Evolutionary conservation across 2,797 vertebrate species (phyloP).

Genomic region (Cephalopachus bancanus): DNA sequence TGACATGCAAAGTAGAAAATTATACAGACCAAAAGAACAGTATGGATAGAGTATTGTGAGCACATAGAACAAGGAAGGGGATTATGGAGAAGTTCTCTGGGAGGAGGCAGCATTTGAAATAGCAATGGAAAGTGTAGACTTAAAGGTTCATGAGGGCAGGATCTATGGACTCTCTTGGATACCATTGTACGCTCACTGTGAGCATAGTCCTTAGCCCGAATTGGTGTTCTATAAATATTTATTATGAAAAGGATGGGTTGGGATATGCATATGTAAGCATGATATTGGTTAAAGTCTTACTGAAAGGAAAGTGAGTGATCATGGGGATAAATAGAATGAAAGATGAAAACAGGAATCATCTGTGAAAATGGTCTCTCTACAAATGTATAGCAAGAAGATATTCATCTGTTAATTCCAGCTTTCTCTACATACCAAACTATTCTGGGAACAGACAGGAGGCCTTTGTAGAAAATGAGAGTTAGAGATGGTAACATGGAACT

Average conservation of each 20-base stretch:
- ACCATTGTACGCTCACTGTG: background rate
- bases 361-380: slow-evolving; percentile 36
- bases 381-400: background rate
- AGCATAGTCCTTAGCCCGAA: background rate
- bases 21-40: background rate
- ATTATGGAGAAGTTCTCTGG: background rate
- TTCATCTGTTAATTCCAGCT: slow-evolving; percentile 34
- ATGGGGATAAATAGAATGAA: background rate
- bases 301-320: slow-evolving; percentile 16
- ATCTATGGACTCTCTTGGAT: background rate
- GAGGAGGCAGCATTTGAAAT: slow-evolving; percentile 27
- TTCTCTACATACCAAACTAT: background rate
- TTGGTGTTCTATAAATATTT: slow-evolving; percentile 31
- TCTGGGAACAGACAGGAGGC: background rate
- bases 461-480: slow-evolving; percentile 60
- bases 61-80: slow-evolving; percentile 10
- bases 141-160: background rate
- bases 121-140: background rate
- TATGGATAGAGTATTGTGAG: background rate
- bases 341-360: slow-evolving; percentile 45
- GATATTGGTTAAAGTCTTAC: slow-evolving; percentile 6
- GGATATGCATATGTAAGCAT: slow-evolving; percentile 46
- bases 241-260: slow-evolving; percentile 14
- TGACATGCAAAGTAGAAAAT: slow-evolving; percentile 44
- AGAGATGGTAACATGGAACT: background rate